These are phyloP conservation scores for Aptenodytes patagonicus DNA, from an alignment of 2,113 vertebrate species.

Conservation along the genomic window DNA sequence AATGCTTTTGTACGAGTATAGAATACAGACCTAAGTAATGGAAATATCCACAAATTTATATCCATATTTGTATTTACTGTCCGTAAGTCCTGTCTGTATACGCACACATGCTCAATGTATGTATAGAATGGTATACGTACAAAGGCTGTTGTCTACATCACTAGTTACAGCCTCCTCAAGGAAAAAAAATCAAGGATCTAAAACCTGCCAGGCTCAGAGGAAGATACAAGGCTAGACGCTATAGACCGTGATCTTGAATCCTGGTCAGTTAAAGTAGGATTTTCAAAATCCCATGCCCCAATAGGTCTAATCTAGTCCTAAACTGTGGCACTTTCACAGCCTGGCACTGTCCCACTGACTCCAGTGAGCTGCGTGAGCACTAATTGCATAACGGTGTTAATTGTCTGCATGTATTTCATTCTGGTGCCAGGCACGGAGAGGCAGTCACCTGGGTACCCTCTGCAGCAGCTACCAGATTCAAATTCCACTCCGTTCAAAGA, in stretches of 20 bases:
- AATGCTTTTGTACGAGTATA: accelerated
- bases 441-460: background rate
- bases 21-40: background rate
- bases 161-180: background rate
- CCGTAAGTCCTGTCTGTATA: accelerated
- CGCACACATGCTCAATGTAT: accelerated
- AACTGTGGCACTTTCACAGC: background rate
- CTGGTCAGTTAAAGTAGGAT: background rate
- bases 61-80: accelerated
- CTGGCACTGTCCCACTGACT: accelerated
- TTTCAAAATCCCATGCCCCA: accelerated
- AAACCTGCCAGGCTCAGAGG: background rate
- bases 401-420: accelerated
- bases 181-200: background rate
- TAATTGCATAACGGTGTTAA: accelerated
- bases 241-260: background rate
- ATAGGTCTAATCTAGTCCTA: background rate
- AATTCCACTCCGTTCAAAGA: background rate
- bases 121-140: accelerated
- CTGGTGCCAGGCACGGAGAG: background rate
- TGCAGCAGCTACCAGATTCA: background rate
- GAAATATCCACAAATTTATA: background rate
- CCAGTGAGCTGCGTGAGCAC: accelerated
- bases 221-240: background rate
- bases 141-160: background rate